phyloP scores from a whole-genome alignment of 2,797 vertebrate species.

The Enteromius thamalakanensis region DNA sequence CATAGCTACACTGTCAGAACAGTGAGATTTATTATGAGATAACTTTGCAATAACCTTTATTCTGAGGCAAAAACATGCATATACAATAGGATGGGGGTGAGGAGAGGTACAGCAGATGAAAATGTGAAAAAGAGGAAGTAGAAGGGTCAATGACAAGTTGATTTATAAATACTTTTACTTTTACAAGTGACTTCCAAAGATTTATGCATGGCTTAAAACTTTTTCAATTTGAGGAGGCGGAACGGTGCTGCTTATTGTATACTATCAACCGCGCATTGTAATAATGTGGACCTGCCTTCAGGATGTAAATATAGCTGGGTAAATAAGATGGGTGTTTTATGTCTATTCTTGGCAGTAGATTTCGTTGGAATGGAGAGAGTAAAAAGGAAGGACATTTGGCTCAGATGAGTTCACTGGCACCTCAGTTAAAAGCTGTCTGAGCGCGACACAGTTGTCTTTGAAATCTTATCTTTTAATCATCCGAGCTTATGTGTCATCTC shows the following conservation, averaged over 20 bases:
- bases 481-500: constrained; percentile 50
- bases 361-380: constrained; percentile 52
- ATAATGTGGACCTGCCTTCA: constrained; percentile 58
- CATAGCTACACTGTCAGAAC: no score
- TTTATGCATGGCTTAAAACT: constrained; percentile 44
- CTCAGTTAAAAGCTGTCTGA: constrained; percentile 54
- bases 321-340: constrained; percentile 57
- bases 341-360: constrained; percentile 55
- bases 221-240: constrained; percentile 44
- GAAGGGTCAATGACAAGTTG: constrained; percentile 28
- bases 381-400: constrained; percentile 61
- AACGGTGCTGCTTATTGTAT: constrained; percentile 49
- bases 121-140: neutral
- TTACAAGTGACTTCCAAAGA: constrained; percentile 50
- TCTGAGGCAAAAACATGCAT: neutral
- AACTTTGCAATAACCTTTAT: neutral
- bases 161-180: constrained; percentile 39
- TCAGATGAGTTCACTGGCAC: constrained; percentile 60
- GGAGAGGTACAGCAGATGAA: neutral
- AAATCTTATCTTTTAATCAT: constrained; percentile 67
- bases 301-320: constrained; percentile 56
- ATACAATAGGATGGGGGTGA: neutral
- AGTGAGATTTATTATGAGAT: neutral
- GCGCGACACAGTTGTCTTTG: constrained; percentile 53
- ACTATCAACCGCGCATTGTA: constrained; percentile 45